Evolutionary conservation across 2,113 vertebrate genomes (phyloP), one percentile per base, ranked within the genome.

Genomic region (Neopipo cinnamomea): DNA sequence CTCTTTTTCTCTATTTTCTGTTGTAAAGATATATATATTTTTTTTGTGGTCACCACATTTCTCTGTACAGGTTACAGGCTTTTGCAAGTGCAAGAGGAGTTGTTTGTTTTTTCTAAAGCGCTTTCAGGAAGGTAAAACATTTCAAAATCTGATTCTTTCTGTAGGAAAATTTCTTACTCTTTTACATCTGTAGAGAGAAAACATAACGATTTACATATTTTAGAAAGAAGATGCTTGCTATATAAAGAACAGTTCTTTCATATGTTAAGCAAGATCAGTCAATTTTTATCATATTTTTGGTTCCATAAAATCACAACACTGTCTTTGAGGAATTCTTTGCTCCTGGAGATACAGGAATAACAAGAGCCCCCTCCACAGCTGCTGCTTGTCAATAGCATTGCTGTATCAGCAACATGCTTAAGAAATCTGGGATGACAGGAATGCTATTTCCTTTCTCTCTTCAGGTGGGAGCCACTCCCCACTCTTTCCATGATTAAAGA

Each of bases 361-460:
- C 2, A 0, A 59, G 28, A 92, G 2, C 24, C 52, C 15, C 46
- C 11, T 47, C 28, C 74, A 39, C 59, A 93, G 80, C 74, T 90
- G 86, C 49, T 76, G 33, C 53, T 82, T 93, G 35, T 92, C 47
- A 80, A 55, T 37, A 91, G 6, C 14, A 20, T 72, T 93, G 85
- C 46, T 89, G 44, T 42, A 62, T 88, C 85, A 88, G 81, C 91
- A 96, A 80, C 46, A 88, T 52, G 16, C 49, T 74, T 79, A 41
- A 89, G 55, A 28, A 70, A 39, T 80, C 37, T 52, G 67, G 46
- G 72, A 88, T 74, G 73, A 74, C 59, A 85, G 66, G 91, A 92
- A 83, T 81, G 76, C 9, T 56, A 35, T 93, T 93, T 95, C 88
- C 76, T 93, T 55, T 85, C 84, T 95, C 84, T 95, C 66, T 96